Percentiles rank a stretch among this genome's conserved stretches.
These are phyloP conservation scores for Canis aureus DNA, from an alignment of 2,113 vertebrate genomes.

Conservation along the genomic window DNA sequence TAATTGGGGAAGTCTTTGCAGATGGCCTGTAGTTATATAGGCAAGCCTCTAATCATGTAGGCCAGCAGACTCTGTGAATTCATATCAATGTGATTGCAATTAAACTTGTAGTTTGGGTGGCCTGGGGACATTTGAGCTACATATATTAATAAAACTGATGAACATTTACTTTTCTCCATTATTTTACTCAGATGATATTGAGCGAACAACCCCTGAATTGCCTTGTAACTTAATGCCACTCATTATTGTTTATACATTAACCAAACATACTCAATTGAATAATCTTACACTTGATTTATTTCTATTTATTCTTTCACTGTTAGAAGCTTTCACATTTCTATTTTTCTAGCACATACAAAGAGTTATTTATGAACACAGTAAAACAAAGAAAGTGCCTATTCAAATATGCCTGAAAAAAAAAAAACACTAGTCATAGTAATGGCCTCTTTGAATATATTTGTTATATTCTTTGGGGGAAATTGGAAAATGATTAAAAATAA, in stretches of 20 bases:
- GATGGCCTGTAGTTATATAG: not conserved
- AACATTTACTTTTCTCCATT: conserved; percentile 32
- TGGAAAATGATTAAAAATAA: not conserved
- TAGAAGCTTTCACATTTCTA: conserved; percentile 37
- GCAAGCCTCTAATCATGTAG: not conserved
- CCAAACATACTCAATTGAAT: not conserved
- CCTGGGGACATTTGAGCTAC: not conserved
- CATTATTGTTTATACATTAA: conserved; percentile 40
- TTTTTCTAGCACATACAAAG: not conserved
- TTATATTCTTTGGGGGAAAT: not conserved
- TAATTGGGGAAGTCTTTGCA: not conserved
- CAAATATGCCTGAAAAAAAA: not conserved
- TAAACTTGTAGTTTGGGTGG: not conserved
- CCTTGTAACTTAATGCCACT: conserved; percentile 20
- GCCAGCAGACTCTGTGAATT: not conserved
- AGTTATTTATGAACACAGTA: not conserved
- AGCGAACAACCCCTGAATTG: not conserved
- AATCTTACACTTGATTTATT: conserved; percentile 65
- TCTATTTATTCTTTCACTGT: conserved; percentile 52
- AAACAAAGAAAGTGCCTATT: conserved; percentile 38
- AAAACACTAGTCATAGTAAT: not conserved
- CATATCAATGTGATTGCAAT: not conserved
- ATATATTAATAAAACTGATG: not conserved
- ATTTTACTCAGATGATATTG: conserved; percentile 29
- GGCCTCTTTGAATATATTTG: not conserved